Percentiles rank a stretch among this genome's conserved stretches.
These are phyloP conservation scores for Tetragnatha montana DNA, from an alignment of 2,888 invertebrate species.

Conservation along the genomic window DNA sequence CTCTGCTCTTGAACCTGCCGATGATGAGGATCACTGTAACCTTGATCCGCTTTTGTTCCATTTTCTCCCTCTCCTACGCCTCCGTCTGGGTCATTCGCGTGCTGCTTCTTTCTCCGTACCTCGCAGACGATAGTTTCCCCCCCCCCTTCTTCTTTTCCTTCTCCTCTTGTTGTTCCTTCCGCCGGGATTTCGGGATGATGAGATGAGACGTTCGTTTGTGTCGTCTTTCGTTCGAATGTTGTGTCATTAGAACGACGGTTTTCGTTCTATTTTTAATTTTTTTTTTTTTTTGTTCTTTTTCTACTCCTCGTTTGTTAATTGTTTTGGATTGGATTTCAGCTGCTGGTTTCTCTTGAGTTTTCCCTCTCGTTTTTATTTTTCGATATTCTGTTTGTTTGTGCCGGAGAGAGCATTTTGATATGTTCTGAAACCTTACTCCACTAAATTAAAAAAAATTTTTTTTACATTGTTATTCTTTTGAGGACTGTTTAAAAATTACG, in stretches of 20 bases:
- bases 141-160: background rate
- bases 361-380: background rate
- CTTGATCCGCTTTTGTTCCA: conserved; percentile 33
- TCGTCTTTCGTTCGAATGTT: background rate
- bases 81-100: conserved; percentile 70
- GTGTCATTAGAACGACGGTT: background rate
- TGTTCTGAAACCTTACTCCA: too few relatives aligned
- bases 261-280: background rate
- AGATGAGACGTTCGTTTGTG: background rate
- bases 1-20: background rate
- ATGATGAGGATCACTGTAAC: conserved; percentile 2
- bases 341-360: background rate
- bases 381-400: background rate
- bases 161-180: conserved; percentile 45
- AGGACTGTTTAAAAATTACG: too few relatives aligned
- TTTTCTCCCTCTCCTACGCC: conserved; percentile 23
- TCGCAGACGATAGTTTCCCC: conserved; percentile 47
- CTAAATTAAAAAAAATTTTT: conserved; percentile 7
- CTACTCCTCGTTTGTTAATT: conserved; percentile 8
- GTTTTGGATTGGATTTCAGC: background rate
- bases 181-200: conserved; percentile 42
- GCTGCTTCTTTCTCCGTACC: conserved; percentile 43
- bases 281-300: background rate
- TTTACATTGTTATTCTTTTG: too few relatives aligned
- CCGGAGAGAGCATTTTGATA: too few relatives aligned